A percentile compares a stretch with the other conserved stretches of the same genome.
Conservation (phyloP, 2,113 vertebrate genomes). For the Myocastor coypus region DNA sequence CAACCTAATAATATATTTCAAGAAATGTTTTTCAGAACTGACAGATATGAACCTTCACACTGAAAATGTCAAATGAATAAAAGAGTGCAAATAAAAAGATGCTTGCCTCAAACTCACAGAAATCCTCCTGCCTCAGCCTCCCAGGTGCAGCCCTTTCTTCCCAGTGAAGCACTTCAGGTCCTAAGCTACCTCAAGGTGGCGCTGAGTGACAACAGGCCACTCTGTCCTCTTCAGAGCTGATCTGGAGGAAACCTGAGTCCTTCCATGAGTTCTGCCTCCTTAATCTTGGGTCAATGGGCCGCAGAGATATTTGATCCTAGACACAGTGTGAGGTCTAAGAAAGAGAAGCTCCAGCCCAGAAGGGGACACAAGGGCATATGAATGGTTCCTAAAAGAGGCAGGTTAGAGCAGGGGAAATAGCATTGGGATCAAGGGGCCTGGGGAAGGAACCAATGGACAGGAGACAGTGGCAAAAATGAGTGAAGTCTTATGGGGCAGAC, state of each 20-base stretch:
- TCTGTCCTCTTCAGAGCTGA: background rate
- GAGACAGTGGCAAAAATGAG: background rate
- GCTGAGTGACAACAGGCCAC: no score
- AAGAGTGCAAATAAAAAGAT: background rate
- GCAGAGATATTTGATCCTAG: background rate
- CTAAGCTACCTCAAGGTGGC: no score
- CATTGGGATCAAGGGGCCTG: no score
- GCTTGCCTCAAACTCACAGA: background rate
- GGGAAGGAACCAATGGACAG: background rate
- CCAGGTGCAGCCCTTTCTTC: background rate
- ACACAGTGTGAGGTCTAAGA: background rate
- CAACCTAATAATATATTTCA: background rate
- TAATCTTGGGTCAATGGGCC: background rate
- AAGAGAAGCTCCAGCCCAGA: background rate
- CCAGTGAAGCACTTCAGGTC: background rate
- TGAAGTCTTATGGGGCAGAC: background rate
- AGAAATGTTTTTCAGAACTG: background rate
- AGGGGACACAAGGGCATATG: background rate
- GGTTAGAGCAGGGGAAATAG: background rate
- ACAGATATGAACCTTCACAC: background rate
- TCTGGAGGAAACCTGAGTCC: background rate
- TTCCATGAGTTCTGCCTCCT: background rate
- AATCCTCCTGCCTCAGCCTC: no score
- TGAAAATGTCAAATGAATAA: background rate
- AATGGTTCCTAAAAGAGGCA: background rate